phyloP scores from a whole-genome alignment of 2,797 vertebrate genomes.

The Coilia nasus region DNA sequence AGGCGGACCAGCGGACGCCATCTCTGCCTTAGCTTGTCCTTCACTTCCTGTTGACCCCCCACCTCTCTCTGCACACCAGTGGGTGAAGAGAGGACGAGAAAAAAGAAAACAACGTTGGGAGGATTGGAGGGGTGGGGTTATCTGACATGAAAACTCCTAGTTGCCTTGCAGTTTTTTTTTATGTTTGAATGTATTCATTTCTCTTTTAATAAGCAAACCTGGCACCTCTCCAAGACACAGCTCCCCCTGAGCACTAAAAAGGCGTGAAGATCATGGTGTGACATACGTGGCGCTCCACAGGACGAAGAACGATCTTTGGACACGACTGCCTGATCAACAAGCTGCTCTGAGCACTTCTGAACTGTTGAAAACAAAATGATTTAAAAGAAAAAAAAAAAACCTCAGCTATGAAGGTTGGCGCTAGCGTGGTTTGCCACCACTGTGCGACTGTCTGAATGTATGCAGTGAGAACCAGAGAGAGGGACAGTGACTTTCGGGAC shows the following conservation, averaged over 20 bases:
- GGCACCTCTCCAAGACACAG: conserved; percentile 27
- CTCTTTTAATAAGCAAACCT: not conserved
- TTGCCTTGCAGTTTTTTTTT: conserved; percentile 17
- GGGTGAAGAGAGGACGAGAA: not conserved
- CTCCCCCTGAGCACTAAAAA: conserved; percentile 5
- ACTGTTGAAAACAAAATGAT: not conserved
- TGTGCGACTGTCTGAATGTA: conserved; percentile 32
- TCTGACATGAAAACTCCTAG: conserved; percentile 14
- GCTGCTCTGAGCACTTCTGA: conserved; percentile 22
- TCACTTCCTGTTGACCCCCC: not conserved
- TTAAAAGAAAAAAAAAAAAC: not conserved
- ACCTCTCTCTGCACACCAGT: not conserved
- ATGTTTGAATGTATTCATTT: conserved; percentile 21
- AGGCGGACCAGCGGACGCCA: not conserved
- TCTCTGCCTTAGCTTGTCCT: conserved; percentile 11
- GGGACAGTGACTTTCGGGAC: not conserved
- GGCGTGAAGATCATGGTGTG: not conserved
- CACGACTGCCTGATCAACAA: conserved; percentile 21
- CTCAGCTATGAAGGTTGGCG: not conserved
- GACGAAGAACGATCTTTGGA: not conserved
- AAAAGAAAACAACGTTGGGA: not conserved
- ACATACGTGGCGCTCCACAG: not conserved
- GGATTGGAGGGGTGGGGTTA: not conserved
- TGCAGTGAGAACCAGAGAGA: conserved; percentile 28
- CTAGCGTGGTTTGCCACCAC: conserved; percentile 13